These are phyloP conservation scores for Entelurus aequoreus DNA, from an alignment of 2,113 vertebrate species.

Conservation along the genomic window DNA sequence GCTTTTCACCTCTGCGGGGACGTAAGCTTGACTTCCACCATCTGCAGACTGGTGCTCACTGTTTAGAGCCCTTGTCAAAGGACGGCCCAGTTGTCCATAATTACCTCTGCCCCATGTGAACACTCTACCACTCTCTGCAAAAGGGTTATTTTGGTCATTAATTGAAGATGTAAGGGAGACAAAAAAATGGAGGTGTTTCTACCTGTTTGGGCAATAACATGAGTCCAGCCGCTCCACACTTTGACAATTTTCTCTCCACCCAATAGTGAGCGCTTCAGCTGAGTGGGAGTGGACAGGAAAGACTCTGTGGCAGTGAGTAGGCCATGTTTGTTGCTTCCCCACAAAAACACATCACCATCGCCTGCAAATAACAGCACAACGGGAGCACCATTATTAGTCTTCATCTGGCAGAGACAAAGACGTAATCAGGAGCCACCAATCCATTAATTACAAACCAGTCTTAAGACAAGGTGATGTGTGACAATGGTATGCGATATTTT, in stretches of 20 bases:
- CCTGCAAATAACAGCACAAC: slow-evolving; percentile 52
- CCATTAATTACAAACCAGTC: slow-evolving; percentile 26
- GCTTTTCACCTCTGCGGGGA: slow-evolving; percentile 66
- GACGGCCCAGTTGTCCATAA: slow-evolving; percentile 86
- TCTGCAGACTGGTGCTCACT: slow-evolving; percentile 25
- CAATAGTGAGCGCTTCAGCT: slow-evolving; percentile 68
- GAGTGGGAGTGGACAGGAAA: slow-evolving; percentile 74
- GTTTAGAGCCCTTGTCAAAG: slow-evolving; percentile 4
- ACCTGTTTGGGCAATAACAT: slow-evolving; percentile 85
- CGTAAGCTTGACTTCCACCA: slow-evolving; percentile 18
- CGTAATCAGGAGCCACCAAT: slow-evolving; percentile 18
- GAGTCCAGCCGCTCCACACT: slow-evolving; percentile 91
- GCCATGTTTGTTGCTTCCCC: slow-evolving; percentile 88
- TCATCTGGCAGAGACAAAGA: slow-evolving; percentile 16
- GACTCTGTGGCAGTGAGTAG: slow-evolving; percentile 72
- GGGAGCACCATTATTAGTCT: slow-evolving; percentile 10
- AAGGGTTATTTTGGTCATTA: slow-evolving; percentile 23
- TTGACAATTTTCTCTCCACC: slow-evolving; percentile 71
- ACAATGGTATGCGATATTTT: not conserved
- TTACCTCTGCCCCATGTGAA: slow-evolving; percentile 88
- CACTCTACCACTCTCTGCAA: slow-evolving; percentile 80
- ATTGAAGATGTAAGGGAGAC: not conserved
- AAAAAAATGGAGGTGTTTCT: not conserved
- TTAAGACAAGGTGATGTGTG: slow-evolving; percentile 10
- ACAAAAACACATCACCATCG: slow-evolving; percentile 80